phyloP scores from a whole-genome alignment of 2,888 invertebrate genomes.

The Heliconius charithonia region DNA sequence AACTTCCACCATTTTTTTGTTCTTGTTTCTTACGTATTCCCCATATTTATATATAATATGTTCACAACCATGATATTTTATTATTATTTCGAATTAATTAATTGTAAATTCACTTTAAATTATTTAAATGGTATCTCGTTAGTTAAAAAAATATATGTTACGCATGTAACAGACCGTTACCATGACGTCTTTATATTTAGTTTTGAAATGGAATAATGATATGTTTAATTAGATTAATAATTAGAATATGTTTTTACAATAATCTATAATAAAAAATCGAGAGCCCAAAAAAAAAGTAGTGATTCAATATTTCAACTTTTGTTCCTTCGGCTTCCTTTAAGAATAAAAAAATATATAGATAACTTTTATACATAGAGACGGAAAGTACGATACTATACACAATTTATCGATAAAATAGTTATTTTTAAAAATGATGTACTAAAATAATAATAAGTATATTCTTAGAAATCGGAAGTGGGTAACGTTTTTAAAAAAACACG shows the following conservation, averaged over 20 bases:
- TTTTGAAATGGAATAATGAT: background rate
- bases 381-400: background rate
- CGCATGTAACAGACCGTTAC: conserved; percentile 9
- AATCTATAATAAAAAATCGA: no score
- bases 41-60: background rate
- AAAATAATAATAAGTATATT: no score
- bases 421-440: background rate
- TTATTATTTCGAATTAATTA: conserved; percentile 12
- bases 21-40: background rate
- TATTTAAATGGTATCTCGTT: conserved; percentile 10
- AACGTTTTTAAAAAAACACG: no score
- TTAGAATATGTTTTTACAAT: no score
- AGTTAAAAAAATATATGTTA: background rate
- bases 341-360: background rate
- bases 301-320: background rate
- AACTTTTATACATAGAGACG: background rate
- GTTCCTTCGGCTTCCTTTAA: background rate
- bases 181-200: conserved; percentile 3
- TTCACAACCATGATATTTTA: background rate
- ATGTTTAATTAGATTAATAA: background rate
- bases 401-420: background rate
- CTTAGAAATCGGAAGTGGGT: no score
- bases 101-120: background rate
- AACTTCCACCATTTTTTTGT: conserved; percentile 3
- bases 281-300: no score